Conservation (phyloP, 2,113 vertebrate genomes). For the Carassius gibelio region DNA sequence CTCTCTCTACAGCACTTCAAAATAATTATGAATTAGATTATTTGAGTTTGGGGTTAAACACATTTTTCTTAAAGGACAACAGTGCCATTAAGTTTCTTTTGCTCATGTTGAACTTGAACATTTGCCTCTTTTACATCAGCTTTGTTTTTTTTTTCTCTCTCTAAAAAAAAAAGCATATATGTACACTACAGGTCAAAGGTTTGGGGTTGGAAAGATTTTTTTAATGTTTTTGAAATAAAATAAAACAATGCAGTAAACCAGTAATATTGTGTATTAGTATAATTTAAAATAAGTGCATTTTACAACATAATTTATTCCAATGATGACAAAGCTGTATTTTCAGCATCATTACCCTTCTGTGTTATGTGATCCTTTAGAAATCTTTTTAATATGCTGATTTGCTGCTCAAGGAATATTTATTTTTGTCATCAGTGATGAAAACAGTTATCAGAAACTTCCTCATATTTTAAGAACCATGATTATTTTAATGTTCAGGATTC, state of each 20-base stretch:
- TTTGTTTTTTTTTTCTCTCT: too few relatives aligned
- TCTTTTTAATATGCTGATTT: neutral
- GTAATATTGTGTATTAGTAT: too few relatives aligned
- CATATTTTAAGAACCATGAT: too few relatives aligned
- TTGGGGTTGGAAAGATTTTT: neutral
- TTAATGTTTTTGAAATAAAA: too few relatives aligned
- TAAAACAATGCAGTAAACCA: too few relatives aligned
- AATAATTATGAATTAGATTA: neutral
- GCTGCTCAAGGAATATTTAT: neutral
- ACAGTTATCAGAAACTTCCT: too few relatives aligned
- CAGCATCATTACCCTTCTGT: neutral
- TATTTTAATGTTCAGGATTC: too few relatives aligned
- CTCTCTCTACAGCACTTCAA: neutral
- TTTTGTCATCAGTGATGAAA: neutral
- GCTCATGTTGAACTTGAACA: neutral
- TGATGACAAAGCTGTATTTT: neutral
- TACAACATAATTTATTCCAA: neutral
- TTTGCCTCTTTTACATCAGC: too few relatives aligned
- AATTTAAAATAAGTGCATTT: neutral
- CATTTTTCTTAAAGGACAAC: conserved; percentile 11
- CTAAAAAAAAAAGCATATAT: too few relatives aligned
- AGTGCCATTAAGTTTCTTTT: neutral
- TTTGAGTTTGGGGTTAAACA: conserved; percentile 4
- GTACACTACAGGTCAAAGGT: neutral
- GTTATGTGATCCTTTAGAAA: neutral